A percentile compares a stretch with the other conserved stretches of the same genome.
Evolutionary conservation across 2,797 vertebrate genomes (phyloP).

Genomic region (Tangara arthus): DNA sequence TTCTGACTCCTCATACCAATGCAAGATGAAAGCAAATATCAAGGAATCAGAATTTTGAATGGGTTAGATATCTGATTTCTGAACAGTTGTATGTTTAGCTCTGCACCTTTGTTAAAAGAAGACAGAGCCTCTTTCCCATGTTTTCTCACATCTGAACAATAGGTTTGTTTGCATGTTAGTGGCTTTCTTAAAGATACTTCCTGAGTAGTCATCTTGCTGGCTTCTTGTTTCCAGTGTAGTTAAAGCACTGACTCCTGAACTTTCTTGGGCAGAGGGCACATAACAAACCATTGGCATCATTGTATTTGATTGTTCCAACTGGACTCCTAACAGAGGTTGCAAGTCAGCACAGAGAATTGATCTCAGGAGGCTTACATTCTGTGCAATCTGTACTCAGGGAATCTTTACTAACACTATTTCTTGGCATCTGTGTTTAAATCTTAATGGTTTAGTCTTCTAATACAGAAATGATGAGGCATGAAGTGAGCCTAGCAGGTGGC

Average conservation of each 20-base stretch:
- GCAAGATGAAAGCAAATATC: constrained; percentile 10
- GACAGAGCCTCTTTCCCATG: background rate
- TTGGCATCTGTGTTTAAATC: constrained; percentile 52
- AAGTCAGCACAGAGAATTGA: background rate
- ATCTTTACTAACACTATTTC: constrained; percentile 24
- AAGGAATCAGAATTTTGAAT: background rate
- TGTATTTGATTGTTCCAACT: background rate
- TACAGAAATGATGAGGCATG: constrained; percentile 47
- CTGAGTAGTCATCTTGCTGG: background rate
- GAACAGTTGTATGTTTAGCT: background rate
- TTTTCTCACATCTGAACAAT: background rate
- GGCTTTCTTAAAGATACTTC: background rate
- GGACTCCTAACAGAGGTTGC: background rate
- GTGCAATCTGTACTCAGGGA: constrained; percentile 1
- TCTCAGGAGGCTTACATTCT: constrained; percentile 16
- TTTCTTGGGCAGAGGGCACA: background rate
- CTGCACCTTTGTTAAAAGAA: background rate
- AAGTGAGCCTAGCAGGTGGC: constrained; percentile 52
- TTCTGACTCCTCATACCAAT: background rate
- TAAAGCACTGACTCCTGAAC: background rate
- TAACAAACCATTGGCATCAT: background rate
- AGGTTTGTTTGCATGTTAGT: background rate
- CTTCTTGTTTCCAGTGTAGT: background rate
- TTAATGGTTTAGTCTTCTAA: constrained; percentile 25
- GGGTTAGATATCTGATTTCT: background rate